Evolutionary conservation across 2,888 invertebrate genomes (phyloP), one percentile per base, ranked within the genome.

Genomic region (Apodemia zela): DNA sequence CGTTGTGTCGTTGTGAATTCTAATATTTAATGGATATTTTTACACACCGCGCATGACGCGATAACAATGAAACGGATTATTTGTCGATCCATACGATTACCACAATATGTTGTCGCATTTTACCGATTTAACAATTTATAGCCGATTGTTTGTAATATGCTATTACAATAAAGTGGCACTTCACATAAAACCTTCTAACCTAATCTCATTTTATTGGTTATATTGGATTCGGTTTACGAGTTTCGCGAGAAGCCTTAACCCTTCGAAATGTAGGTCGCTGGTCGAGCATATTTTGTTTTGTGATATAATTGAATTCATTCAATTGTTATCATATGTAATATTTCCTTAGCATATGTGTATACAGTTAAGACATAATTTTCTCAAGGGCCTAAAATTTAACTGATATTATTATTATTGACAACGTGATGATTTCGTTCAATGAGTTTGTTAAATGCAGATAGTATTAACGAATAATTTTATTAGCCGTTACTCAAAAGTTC

Each of bases 201-300:
- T 72, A 72, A 76, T 74, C 70, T 71, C 65, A 62, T 68, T 74
- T 73, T 74, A 75, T 73, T 69, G 71, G 68, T 69, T 65, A 70
- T 73, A 73, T 72, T 64, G 81, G 80, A 84, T 79, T 77, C 77
- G 73, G 75, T 86, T 85, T 84, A 83, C 77, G 80, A 75, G 72
- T 75, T 77, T 75, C 74, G 77, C 78, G 76, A 72, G 74, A 77
- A 79, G 75, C 78, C 77, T 80, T 75, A 75, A 75, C 76, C 75
- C 73, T 73, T 69, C 57, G 69, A 72, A 80, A 80, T 54, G 68
- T 80, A 68, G 79, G 80, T 77, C 77, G 71, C 72, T 74, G 78
- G 77, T 75, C 78, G 79, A 78, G 76, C 71, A 66, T 64, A 18
- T 62, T 61, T 29, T 62, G 38, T 45, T 42, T 33, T 58, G 42